Evolutionary conservation across 1,140 invertebrate genomes (phyloP).

Genomic region (Drosophila sulfurigaster): DNA sequence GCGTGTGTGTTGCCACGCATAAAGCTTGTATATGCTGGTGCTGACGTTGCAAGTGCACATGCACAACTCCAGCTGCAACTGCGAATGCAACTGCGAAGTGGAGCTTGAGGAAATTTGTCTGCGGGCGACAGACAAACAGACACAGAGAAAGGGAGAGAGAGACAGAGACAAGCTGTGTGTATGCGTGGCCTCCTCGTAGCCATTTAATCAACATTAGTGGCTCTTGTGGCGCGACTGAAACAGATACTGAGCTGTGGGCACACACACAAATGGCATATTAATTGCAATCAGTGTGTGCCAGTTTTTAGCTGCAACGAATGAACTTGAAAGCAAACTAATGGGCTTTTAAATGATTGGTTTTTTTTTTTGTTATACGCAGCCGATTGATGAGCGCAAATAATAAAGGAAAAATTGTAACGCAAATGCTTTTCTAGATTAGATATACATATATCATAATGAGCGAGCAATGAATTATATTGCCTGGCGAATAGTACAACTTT

Average conservation of each 20-base stretch:
- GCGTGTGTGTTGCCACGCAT: slow-evolving; percentile 31
- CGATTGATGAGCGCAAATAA: neutral
- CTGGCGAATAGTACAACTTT: neutral
- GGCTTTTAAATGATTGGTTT: slow-evolving; percentile 60
- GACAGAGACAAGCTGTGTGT: slow-evolving; percentile 2
- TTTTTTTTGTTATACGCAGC: slow-evolving; percentile 31
- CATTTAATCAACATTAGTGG: slow-evolving; percentile 79
- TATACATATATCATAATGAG: too few species aligned
- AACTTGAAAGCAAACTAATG: slow-evolving; percentile 65
- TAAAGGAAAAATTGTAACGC: neutral
- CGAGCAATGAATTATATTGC: neutral
- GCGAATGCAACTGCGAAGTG: slow-evolving; percentile 9
- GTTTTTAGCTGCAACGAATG: slow-evolving; percentile 55
- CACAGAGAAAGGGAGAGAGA: too few species aligned
- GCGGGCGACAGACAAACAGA: neutral
- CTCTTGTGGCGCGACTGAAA: slow-evolving; percentile 23
- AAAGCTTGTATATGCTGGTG: slow-evolving; percentile 17
- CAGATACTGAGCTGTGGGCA: slow-evolving; percentile 10
- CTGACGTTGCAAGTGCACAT: slow-evolving; percentile 6
- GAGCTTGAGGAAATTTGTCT: slow-evolving; percentile 44
- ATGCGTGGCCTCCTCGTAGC: slow-evolving; percentile 57
- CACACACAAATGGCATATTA: slow-evolving; percentile 62
- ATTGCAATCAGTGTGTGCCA: slow-evolving; percentile 54
- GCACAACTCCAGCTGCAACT: slow-evolving; percentile 13
- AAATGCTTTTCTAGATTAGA: neutral